Base-by-base conservation (phyloP, 2,797 vertebrate genomes). In the Ctenochaetus hawaiiensis region DNA sequence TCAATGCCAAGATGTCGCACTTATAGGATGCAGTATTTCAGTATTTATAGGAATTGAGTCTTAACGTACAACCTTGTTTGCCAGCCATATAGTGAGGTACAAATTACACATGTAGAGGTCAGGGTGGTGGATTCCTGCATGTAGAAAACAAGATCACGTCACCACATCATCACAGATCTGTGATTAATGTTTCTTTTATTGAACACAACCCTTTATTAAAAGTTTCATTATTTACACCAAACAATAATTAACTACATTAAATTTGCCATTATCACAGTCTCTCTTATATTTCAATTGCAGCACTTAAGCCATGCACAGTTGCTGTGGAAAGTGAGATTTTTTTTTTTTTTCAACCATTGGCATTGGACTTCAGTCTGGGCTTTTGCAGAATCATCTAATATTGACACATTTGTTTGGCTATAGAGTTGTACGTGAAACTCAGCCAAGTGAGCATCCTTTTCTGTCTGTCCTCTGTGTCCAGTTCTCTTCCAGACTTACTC, bases 331-430 rank as follows among this genome's bases (percentile, higher is more conserved):
- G 51, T 1, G 13, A 62, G 17, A 20, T 12, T 56, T 43, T 22
- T 17, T 17, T 45, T 16, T 11, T 45, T 51, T 51, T 20, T 1
- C 26, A 57, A 39, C 63, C 18, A 59, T 4, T 39, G 10, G 4
- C 53, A 11, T 1, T 63, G 23, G 23, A 65, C 18, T 30, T 20
- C 2, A 52, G 41, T 39, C 52, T 17, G 26, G 20, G 14, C 7
- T 49, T 56, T 78, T 77, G 51, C 45, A 8, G 17, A 57, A 70
- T 65, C 2, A 2, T 37, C 37, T n/a, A 52, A 20, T 53, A 47
- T 39, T 52, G 61, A 47, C 22, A 0, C n/a, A 52, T 20, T 61
- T 37, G 45, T 76, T 51, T 20, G 41, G 49, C 48, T 43, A 7
- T 18, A 0, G 26, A 26, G 39, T 45, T 12, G 8, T 16, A 49